Percentiles rank a stretch among this genome's conserved stretches.
Evolutionary conservation across 2,797 vertebrate species (phyloP).

Genomic region (Mastacembelus armatus): DNA sequence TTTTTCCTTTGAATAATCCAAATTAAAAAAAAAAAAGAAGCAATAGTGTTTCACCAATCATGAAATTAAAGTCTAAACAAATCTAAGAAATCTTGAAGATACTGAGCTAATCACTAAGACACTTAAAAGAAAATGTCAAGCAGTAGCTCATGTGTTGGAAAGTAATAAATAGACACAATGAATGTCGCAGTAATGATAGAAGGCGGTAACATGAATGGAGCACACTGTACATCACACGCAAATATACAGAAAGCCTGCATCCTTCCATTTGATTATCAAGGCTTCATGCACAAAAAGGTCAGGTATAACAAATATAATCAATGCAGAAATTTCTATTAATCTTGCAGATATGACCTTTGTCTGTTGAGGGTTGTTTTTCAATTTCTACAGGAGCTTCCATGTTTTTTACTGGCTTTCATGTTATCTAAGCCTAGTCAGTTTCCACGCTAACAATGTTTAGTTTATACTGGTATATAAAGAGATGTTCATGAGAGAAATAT

Average conservation of each 20-base stretch:
- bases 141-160: not conserved
- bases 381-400: not conserved
- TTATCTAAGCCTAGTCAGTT: not conserved
- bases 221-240: not conserved
- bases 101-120: slow-evolving; percentile 36
- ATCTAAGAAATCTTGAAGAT: not conserved
- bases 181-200: slow-evolving; percentile 15
- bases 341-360: not conserved
- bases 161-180: slow-evolving; percentile 11
- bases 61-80: slow-evolving; percentile 6
- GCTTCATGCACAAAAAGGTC: not conserved
- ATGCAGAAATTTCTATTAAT: not conserved
- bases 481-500: not conserved
- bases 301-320: not conserved
- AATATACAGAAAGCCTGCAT: not conserved
- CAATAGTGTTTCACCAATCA: not conserved
- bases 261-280: not conserved
- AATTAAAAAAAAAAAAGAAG: too few species aligned
- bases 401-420: not conserved
- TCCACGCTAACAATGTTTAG: not conserved
- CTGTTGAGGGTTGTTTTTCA: not conserved
- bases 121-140: slow-evolving; percentile 31
- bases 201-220: slow-evolving; percentile 16
- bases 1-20: too few species aligned
- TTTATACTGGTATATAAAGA: slow-evolving; percentile 1